These are phyloP conservation scores for Zosterops hypoxanthus DNA, from an alignment of 2,113 vertebrate species.

Conservation along the genomic window DNA sequence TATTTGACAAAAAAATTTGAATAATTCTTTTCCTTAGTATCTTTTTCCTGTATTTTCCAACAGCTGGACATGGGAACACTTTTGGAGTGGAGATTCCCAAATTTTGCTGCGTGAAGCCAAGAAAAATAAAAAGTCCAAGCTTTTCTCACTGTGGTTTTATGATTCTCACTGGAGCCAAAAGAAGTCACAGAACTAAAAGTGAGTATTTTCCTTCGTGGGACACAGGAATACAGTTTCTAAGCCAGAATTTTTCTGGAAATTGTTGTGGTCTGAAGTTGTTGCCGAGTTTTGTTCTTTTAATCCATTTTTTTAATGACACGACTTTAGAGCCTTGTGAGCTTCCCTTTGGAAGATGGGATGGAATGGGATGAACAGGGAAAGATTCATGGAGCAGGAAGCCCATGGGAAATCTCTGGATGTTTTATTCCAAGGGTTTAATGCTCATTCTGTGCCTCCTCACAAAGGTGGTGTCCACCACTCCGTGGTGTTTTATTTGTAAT, in stretches of 20 bases:
- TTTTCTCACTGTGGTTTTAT: neutral
- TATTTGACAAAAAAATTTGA: neutral
- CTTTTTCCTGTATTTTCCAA: neutral
- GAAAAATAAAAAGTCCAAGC: fast-evolving
- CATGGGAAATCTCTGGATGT: neutral
- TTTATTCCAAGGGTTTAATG: neutral
- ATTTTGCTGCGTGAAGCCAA: fast-evolving
- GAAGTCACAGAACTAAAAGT: neutral
- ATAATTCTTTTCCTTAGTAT: neutral
- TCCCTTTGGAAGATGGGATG: neutral
- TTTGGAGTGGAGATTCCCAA: neutral
- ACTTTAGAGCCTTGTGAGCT: neutral
- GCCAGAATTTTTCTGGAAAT: neutral
- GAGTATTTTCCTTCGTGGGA: neutral
- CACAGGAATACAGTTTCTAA: neutral
- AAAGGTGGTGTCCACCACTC: neutral
- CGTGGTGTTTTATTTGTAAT: neutral
- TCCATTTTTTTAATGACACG: neutral
- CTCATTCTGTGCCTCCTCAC: neutral
- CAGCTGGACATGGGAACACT: neutral
- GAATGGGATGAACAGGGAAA: neutral
- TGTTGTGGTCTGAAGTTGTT: neutral
- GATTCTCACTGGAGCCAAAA: neutral
- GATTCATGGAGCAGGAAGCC: neutral
- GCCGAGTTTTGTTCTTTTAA: neutral